Conservation (phyloP, 2,888 invertebrate species). For the Andrena camellia region DNA sequence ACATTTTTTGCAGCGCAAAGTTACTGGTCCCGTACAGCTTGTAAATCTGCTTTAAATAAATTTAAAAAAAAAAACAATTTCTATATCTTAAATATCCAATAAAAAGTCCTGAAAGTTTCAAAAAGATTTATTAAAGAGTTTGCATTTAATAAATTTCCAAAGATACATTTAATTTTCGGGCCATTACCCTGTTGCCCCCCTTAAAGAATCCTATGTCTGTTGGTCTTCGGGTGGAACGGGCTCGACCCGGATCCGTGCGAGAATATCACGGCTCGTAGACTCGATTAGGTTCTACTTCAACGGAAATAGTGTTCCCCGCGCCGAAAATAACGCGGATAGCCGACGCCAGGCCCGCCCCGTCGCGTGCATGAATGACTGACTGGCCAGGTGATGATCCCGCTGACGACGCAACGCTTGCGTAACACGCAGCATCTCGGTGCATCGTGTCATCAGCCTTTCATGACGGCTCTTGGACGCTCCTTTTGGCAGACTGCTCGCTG, state of each 20-base stretch:
- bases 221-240: not conserved
- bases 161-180: too few species aligned
- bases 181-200: too few species aligned
- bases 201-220: not conserved
- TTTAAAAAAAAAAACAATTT: too few species aligned
- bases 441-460: slow-evolving; percentile 20
- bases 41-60: too few species aligned
- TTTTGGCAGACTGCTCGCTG: not conserved
- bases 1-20: too few species aligned
- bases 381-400: slow-evolving; percentile 52
- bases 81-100: too few species aligned
- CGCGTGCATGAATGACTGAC: slow-evolving; percentile 55
- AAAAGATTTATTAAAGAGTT: too few species aligned
- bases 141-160: too few species aligned
- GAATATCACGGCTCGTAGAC: slow-evolving; percentile 42
- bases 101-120: too few species aligned
- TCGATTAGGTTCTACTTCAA: slow-evolving; percentile 54
- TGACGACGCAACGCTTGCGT: slow-evolving; percentile 50
- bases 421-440: slow-evolving; percentile 3
- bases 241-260: slow-evolving; percentile 37
- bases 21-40: too few species aligned
- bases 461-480: not conserved
- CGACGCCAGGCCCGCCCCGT: slow-evolving; percentile 23
- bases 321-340: slow-evolving; percentile 43
- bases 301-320: slow-evolving; percentile 49